A percentile compares a stretch with the other conserved stretches of the same genome.
These are phyloP conservation scores for Myotis lucifugus DNA, from an alignment of 2,113 vertebrate genomes.

Conservation along the genomic window DNA sequence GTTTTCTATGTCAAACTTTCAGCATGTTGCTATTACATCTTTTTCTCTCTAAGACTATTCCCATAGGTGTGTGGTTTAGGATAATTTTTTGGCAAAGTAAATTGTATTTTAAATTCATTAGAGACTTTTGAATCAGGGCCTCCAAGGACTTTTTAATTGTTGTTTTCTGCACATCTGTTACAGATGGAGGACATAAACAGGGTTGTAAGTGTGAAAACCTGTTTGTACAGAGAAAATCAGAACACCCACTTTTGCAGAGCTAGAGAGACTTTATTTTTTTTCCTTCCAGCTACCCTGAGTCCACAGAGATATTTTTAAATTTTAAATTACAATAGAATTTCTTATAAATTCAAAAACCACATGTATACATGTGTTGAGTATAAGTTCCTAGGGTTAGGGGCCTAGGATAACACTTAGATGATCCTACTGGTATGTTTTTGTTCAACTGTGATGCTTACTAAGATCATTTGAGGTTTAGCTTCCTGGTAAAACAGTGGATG, in stretches of 20 bases:
- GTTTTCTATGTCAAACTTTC: not conserved
- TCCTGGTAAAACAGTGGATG: not conserved
- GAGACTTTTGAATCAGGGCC: not conserved
- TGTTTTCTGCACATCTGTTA: not conserved
- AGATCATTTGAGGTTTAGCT: not conserved
- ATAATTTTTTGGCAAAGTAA: not conserved
- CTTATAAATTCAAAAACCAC: not conserved
- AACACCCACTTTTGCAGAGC: not conserved
- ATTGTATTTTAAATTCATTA: not conserved
- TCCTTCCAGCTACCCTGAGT: not conserved
- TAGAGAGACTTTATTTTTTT: not conserved
- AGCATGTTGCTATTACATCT: not conserved
- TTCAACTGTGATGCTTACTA: too few species aligned
- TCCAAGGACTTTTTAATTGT: not conserved
- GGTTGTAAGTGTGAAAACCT: not conserved
- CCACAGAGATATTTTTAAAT: not conserved
- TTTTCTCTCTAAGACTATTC: not conserved
- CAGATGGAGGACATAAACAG: not conserved
- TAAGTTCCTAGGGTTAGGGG: not conserved
- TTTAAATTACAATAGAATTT: not conserved
- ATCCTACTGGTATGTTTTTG: too few species aligned
- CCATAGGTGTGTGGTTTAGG: not conserved
- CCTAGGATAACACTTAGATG: not conserved
- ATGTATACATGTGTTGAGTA: not conserved
- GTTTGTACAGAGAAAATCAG: not conserved